A percentile compares a stretch with the other conserved stretches of the same genome.
Conservation (phyloP, 1,140 invertebrate species). For the honey bee (Apis mellifera) region Amel_HAv3.1 CM009933.2:6092001-6092500, state of each 20-base stretch:
- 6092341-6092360: constrained; percentile 33
- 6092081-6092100: neutral
- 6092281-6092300: constrained; percentile 93
- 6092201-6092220: constrained; percentile 16
- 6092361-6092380: constrained; percentile 43
- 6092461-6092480: neutral
- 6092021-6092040: constrained; percentile 3
- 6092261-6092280: constrained; percentile 93
- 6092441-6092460: neutral
- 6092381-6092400: constrained; percentile 36
- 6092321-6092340: constrained; percentile 85
- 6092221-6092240: constrained; percentile 95
- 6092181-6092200: neutral
- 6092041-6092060: neutral
- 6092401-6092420: constrained; percentile 32
- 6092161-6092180: neutral
- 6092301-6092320: constrained; percentile 90
- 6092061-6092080: neutral
- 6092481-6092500: neutral
- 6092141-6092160: neutral
- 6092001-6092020: constrained; percentile 11
- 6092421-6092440: neutral
- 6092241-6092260: constrained; percentile 93
- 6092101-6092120: neutral
- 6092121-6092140: neutral